Base-by-base conservation (phyloP, 2,797 vertebrate species). In the Gymnodraco acuticeps region DNA sequence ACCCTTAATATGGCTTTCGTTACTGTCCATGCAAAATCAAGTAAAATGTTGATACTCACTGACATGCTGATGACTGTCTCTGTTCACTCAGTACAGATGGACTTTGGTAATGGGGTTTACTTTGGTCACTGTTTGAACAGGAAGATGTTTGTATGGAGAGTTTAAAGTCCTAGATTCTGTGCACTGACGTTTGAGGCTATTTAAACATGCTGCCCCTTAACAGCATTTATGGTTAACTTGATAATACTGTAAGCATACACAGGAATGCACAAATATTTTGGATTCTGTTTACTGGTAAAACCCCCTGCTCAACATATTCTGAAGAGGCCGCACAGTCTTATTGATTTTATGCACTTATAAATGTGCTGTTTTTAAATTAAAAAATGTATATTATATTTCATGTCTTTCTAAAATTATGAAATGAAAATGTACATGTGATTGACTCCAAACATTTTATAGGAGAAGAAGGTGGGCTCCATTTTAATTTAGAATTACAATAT, bases 121-220 rank as follows among this genome's bases (percentile, higher is more conserved):
- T 74, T 43, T 71, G 17, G 52, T 20, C 27, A 62, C 33, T 81
- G 81, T 84, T 88, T 82, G 47, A 84, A 83, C 85, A 89, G 53
- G 41, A 71, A 62, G 16, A 42, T 60, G 63, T 83, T 72, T 70
- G 47, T 10, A 9, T 38, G n/a, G 10, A 14, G 19, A 64, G 84
- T 85, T 83, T 69, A 87, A 90, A 88, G 84, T 87, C 77, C 80
- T 43, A 20, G 0, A 45, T 31, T 23, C 33, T 67, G n/a, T n/a
- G 7, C 23, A 41, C 2, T 41, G 2, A 60, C 6, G n/a, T 66
- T 13, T 65, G 41, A 45, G 17, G 13, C 5, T n/a, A 46, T 52
- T 43, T 23, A n/a, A 23, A 19, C 16, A 7, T 17, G 8, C 13
- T 38, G 16, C 3, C 23, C 4, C 4, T 6, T n/a, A 15, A 16